Conservation (phyloP, 2,888 invertebrate genomes). For the Limenitis camilla region DNA sequence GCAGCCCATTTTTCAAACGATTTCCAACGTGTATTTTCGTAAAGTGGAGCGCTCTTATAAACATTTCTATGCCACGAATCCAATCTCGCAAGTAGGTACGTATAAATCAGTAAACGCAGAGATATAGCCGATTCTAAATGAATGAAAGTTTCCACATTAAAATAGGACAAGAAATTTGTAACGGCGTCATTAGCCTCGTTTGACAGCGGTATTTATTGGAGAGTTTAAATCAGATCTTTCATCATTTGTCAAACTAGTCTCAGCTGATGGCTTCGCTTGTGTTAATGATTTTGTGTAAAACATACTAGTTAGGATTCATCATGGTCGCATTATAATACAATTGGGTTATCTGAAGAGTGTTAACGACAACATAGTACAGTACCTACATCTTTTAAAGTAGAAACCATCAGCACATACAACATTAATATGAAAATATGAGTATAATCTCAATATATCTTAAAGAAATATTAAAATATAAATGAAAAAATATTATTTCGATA, state of each 20-base stretch:
- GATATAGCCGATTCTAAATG: slow-evolving; percentile 20
- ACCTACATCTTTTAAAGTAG: too few species aligned
- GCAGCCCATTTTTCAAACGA: slow-evolving; percentile 56
- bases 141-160: slow-evolving; percentile 26
- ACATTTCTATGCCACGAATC: slow-evolving; percentile 42
- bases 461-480: too few species aligned
- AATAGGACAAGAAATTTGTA: slow-evolving; percentile 20
- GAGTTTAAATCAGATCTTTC: slow-evolving; percentile 10
- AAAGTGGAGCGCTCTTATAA: slow-evolving; percentile 55
- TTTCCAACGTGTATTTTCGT: slow-evolving; percentile 48
- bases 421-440: too few species aligned
- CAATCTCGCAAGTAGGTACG: slow-evolving; percentile 32
- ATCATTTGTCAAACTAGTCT: slow-evolving; percentile 5
- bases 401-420: too few species aligned
- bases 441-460: too few species aligned
- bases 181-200: slow-evolving; percentile 26
- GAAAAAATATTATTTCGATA: too few species aligned
- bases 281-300: not conserved
- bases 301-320: too few species aligned
- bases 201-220: slow-evolving; percentile 16
- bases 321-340: too few species aligned
- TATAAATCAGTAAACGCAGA: slow-evolving; percentile 35
- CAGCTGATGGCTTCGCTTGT: not conserved
- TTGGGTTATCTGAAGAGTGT: too few species aligned
- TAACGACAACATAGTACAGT: too few species aligned